Base-by-base conservation (phyloP, 53 echinoderm and acorn worm genomes). In the Henricia sp. region DNA sequence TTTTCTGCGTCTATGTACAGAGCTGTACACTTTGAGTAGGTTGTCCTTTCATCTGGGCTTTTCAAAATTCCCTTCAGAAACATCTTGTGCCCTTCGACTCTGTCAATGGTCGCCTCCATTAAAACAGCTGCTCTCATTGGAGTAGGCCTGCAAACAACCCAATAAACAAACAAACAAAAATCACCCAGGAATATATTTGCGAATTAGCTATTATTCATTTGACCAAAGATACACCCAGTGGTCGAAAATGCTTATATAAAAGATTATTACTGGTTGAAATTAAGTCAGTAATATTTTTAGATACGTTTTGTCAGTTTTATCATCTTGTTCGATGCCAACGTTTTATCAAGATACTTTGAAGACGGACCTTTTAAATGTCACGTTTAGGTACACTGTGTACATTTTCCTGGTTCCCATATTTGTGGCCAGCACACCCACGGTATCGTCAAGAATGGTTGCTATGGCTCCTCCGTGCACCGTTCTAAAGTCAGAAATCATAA, bases 381-480 rank as follows among this genome's bases (percentile, higher is more conserved):
- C 23, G 39, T 67, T 67, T 13, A 67, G 67, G 67, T 37, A 67
- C 2, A n/a, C 67, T n/a, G 67, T 67, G 67, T 67, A 38, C 67
- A 67, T 67, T 38, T 19, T 67, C 67, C 12, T 38, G 20, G n/a
- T 21, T 14, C 37, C 67, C 67, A 67, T 37, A 23, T 67, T 19
- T 19, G 21, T 36, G 0, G 75, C 75, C 41, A 75, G 28, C 2
- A 24, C 28, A 37, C 75, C 75, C 26, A 41, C 42, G 10, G 19
- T 57, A 0, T 14, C 0, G 24, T 75, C 75, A 24, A 38, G 75
- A 40, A 75, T 75, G 10, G 75, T 75, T 5, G 75, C 75, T 39
- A 54, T 75, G 17, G 75, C 75, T 0, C 74, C 74, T 25, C 74
- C 74, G 37, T 74, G 74, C 3, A 55, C 75, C 56, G 38, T 23